Evolutionary conservation across 1,140 invertebrate species (phyloP), one percentile per base, ranked within the genome.

Genomic region (Dendrolimus kikuchii): DNA sequence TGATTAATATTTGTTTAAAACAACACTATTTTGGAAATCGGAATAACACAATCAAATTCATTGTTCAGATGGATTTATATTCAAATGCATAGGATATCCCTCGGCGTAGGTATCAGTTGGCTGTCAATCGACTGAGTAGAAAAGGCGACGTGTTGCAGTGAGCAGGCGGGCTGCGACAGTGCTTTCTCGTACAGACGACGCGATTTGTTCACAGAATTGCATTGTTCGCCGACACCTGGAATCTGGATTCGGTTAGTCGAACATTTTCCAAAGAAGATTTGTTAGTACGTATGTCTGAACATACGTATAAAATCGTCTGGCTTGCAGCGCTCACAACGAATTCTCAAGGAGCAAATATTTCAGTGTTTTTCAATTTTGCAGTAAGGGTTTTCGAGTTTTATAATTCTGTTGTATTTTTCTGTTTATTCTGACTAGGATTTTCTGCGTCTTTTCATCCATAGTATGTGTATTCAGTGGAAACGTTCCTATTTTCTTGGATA

Each of bases 161-260:
- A 45, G 41, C 37, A 45, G n/a, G 43, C 41, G 43, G 50, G 47
- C 39, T 46, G 37, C 40, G 5, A 46, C 40, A 38, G 48, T 38
- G 49, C 59, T 9, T 40, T 56, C 38, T 56, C 47, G 55, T 45
- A 36, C 40, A 59, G 59, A 60, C 55, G 60, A 63, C 51, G 57
- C 68, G 57, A 77, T 75, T 77, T 75, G 68, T 73, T 66, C 62
- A 38, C 46, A 51, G 66, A 71, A 75, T 78, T 78, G 75, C 68
- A 74, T 75, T 75, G 68, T 75, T 66, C 62, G 60, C 47, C 51
- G 65, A 74, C 72, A 75, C 71, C 68, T 75, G 71, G 70, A 78
- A 67, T 70, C 67, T 68, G 68, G 62, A 74, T 75, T 75, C 60
- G 62, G 68, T 70, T 73, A 70, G 65, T 51, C 55, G 52, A 55